A percentile compares a stretch with the other conserved stretches of the same genome.
Conservation (phyloP, 2,113 vertebrate species). For the Calyptomena viridis region DNA sequence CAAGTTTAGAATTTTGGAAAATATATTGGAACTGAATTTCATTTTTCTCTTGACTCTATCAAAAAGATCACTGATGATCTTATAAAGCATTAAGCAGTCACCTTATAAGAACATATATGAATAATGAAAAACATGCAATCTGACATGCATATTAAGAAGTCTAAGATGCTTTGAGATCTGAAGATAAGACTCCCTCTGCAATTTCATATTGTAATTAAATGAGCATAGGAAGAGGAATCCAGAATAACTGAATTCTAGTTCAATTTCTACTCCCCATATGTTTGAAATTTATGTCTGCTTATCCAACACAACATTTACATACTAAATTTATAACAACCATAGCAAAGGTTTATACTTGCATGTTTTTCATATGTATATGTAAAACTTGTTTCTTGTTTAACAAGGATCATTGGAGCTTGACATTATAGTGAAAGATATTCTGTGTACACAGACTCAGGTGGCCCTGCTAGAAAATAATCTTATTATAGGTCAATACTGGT, state of each 20-base stretch:
- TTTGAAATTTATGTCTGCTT: conserved; percentile 41
- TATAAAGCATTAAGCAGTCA: background rate
- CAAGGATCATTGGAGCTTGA: background rate
- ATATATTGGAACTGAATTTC: background rate
- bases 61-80: background rate
- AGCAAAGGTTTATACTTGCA: background rate
- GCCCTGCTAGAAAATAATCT: background rate
- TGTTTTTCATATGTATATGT: background rate
- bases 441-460: background rate
- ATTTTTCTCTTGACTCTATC: background rate
- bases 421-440: background rate
- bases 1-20: background rate
- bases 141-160: background rate
- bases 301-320: conserved; percentile 59
- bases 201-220: conserved; percentile 11
- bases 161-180: background rate
- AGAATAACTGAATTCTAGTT: conserved; percentile 30
- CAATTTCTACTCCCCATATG: conserved; percentile 21
- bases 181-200: background rate
- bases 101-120: background rate
- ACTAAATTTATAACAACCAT: conserved; percentile 34
- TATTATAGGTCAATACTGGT: background rate
- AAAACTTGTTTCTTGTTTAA: conserved; percentile 21
- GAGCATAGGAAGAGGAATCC: conserved; percentile 7
- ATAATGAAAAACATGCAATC: background rate